These are phyloP conservation scores for Cebuella pygmaea DNA, from an alignment of 2,797 vertebrate species.

Conservation along the genomic window DNA sequence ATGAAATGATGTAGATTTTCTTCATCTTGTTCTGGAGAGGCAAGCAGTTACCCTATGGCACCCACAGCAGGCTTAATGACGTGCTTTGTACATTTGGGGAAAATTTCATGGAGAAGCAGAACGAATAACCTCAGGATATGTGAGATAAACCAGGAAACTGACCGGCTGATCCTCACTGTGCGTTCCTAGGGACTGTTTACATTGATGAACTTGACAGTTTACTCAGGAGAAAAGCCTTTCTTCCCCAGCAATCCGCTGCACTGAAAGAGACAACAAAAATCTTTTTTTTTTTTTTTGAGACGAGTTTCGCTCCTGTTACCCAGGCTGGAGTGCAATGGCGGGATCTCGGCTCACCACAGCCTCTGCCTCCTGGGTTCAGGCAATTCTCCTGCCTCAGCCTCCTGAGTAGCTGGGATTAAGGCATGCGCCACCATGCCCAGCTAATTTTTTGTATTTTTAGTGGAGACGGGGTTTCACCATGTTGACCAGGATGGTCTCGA, in stretches of 20 bases:
- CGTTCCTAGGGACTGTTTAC: neutral
- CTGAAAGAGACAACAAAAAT: neutral
- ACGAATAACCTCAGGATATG: neutral
- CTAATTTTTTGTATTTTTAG: too few species aligned
- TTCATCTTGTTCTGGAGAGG: neutral
- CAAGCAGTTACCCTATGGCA: neutral
- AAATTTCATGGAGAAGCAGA: neutral
- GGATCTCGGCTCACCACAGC: too few species aligned
- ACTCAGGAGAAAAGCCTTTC: neutral
- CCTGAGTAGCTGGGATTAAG: too few species aligned
- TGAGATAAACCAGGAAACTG: neutral
- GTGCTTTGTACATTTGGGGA: neutral
- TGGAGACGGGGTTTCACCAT: too few species aligned
- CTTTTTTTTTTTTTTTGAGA: neutral
- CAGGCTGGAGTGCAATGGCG: too few species aligned
- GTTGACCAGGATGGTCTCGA: too few species aligned
- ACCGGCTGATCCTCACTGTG: rapidly evolving
- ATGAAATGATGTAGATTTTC: neutral
- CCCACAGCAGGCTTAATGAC: neutral
- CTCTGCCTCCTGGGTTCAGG: too few species aligned
- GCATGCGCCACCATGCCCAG: too few species aligned
- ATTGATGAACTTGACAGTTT: neutral
- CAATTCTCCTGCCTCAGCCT: too few species aligned
- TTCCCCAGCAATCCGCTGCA: neutral
- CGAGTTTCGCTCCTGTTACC: too few species aligned